Evolutionary conservation across 1,140 invertebrate species (phyloP).

Genomic region (Teleopsis dalmanni): DNA sequence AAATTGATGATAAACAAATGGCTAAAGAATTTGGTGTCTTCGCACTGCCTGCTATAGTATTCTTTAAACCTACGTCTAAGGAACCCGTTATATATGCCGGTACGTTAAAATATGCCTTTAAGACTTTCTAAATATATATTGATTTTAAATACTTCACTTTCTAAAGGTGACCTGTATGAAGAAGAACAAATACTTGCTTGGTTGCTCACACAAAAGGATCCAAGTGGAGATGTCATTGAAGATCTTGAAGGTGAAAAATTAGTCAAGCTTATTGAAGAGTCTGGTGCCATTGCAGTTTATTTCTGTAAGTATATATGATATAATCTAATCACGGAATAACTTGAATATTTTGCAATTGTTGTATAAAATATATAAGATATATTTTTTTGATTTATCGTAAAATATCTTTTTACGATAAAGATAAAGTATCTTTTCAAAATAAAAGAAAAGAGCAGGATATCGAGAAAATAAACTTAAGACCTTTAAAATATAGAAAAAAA

Average conservation of each 20-base stretch:
- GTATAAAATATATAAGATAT: no score
- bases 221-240: constrained; percentile 83
- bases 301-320: constrained; percentile 69
- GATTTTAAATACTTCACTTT: neutral
- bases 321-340: neutral
- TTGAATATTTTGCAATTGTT: constrained; percentile 1
- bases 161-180: constrained; percentile 75
- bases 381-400: no score
- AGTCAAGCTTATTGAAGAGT: constrained; percentile 70
- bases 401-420: no score
- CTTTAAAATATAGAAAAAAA: no score
- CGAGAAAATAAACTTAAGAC: no score
- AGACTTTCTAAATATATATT: neutral
- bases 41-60: constrained; percentile 79
- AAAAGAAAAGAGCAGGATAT: no score
- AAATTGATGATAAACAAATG: constrained; percentile 80
- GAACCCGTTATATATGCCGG: constrained; percentile 91
- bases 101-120: constrained; percentile 34
- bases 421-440: no score
- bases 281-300: constrained; percentile 79
- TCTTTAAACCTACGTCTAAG: constrained; percentile 79
- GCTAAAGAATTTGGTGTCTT: constrained; percentile 82
- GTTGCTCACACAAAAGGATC: constrained; percentile 85
- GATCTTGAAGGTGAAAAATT: constrained; percentile 76
- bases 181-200: constrained; percentile 83